Evolutionary conservation across 1,140 invertebrate species (phyloP).

Genomic region (Atta cephalotes): DNA sequence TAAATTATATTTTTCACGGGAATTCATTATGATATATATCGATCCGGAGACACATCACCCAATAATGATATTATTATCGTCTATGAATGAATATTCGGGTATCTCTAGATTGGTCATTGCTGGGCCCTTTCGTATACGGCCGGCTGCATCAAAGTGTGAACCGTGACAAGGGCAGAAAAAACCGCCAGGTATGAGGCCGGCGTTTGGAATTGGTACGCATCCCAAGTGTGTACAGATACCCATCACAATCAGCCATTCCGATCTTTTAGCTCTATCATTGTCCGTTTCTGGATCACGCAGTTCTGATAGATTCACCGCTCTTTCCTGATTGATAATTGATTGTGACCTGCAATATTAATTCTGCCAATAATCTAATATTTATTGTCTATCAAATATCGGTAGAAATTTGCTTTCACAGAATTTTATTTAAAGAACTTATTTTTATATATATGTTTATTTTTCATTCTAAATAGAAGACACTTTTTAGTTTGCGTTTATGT

Average conservation of each 20-base stretch:
- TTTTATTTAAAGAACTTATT: background rate
- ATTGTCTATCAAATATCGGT: background rate
- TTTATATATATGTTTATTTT: too few species aligned
- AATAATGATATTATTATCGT: conserved; percentile 88
- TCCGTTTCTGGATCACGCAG: conserved; percentile 93
- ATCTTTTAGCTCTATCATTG: conserved; percentile 85
- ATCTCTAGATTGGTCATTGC: conserved; percentile 94
- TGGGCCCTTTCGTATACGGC: conserved; percentile 94
- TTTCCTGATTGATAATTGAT: conserved; percentile 89
- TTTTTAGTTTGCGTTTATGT: too few species aligned
- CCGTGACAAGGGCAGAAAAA: conserved; percentile 96
- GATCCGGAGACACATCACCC: conserved; percentile 83
- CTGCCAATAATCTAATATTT: background rate
- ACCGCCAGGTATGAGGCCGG: conserved; percentile 92
- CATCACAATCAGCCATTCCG: conserved; percentile 93
- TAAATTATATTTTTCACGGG: background rate
- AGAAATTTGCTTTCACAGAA: background rate
- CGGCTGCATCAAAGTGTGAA: conserved; percentile 95
- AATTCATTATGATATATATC: background rate
- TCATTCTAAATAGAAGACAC: too few species aligned
- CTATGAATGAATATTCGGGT: conserved; percentile 90
- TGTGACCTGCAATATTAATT: conserved; percentile 62
- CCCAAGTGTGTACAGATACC: conserved; percentile 97
- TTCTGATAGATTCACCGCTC: conserved; percentile 87
- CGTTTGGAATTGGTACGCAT: conserved; percentile 93